phyloP scores from a whole-genome alignment of 2,888 invertebrate genomes.

The Aricia artaxerxes region DNA sequence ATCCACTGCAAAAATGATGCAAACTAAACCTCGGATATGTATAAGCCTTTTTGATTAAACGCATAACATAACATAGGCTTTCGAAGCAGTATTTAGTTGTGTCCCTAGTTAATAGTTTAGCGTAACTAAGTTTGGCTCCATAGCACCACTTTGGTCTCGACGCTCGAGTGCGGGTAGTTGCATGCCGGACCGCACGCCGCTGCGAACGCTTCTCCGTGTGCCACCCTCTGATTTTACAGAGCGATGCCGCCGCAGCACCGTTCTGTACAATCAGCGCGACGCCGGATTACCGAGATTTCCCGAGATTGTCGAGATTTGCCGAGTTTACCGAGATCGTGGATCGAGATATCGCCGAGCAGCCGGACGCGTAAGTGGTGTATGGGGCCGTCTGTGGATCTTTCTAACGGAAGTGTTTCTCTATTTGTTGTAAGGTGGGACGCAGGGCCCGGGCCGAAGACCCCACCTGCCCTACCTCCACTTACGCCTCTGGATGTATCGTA shows the following conservation, averaged over 20 bases:
- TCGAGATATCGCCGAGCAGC: conserved; percentile 58
- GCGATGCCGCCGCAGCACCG: conserved; percentile 22
- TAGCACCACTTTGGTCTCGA: conserved; percentile 76
- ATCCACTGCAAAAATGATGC: neutral
- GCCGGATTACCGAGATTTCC: conserved; percentile 30
- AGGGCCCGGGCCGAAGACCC: conserved; percentile 78
- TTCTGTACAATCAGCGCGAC: conserved; percentile 41
- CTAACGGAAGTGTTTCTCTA: conserved; percentile 75
- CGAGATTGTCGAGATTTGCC: conserved; percentile 12
- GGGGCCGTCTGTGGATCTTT: conserved; percentile 64
- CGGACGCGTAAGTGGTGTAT: conserved; percentile 78
- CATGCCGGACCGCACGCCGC: conserved; percentile 46
- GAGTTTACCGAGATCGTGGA: conserved; percentile 37
- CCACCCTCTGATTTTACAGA: conserved; percentile 40
- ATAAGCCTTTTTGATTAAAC: neutral
- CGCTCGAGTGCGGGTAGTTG: conserved; percentile 59
- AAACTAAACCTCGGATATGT: neutral
- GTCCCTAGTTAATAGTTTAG: conserved; percentile 44
- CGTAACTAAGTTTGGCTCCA: conserved; percentile 66
- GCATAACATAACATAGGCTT: neutral
- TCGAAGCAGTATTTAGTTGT: conserved; percentile 33
- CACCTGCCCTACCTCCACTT: conserved; percentile 81
- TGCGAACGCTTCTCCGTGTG: neutral
- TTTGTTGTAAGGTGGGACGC: conserved; percentile 80
- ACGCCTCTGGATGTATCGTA: conserved; percentile 82